Conservation (phyloP, 2,888 invertebrate species). For the Aproaerema taeniolella region DNA sequence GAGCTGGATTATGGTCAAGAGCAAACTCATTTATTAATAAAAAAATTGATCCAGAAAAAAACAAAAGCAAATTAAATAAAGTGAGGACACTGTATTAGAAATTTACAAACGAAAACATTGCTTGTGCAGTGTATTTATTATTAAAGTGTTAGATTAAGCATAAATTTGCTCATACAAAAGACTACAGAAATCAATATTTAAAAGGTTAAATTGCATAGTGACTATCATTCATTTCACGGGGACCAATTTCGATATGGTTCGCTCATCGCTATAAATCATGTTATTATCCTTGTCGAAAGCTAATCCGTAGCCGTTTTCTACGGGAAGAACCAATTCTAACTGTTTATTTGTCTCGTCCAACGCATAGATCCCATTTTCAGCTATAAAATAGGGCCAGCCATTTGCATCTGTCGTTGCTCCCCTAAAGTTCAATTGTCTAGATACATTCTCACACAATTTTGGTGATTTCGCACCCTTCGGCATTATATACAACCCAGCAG, state of each 20-base stretch:
- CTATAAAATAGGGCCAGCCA: slow-evolving; percentile 40
- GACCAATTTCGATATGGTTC: slow-evolving; percentile 37
- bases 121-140: too few relatives aligned
- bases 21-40: too few relatives aligned
- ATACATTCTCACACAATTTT: slow-evolving; percentile 28
- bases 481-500: slow-evolving; percentile 36
- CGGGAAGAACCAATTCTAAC: slow-evolving; percentile 28
- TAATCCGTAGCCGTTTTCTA: slow-evolving; percentile 43
- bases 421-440: slow-evolving; percentile 30
- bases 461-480: slow-evolving; percentile 29
- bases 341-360: slow-evolving; percentile 32
- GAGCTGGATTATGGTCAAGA: too few relatives aligned
- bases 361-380: slow-evolving; percentile 44
- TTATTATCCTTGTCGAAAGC: slow-evolving; percentile 50
- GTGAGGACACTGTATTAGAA: too few relatives aligned
- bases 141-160: too few relatives aligned
- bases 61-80: too few relatives aligned
- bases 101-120: too few relatives aligned
- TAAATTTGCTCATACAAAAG: too few relatives aligned
- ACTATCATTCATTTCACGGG: too few relatives aligned
- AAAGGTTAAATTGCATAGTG: too few relatives aligned
- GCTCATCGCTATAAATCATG: slow-evolving; percentile 45
- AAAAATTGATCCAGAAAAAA: too few relatives aligned
- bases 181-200: too few relatives aligned
- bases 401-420: slow-evolving; percentile 37